Percentiles rank a stretch among this genome's conserved stretches.
These are phyloP conservation scores for Phrynocephalus guinanensis DNA, from an alignment of 2,797 vertebrate genomes.

Conservation along the genomic window DNA sequence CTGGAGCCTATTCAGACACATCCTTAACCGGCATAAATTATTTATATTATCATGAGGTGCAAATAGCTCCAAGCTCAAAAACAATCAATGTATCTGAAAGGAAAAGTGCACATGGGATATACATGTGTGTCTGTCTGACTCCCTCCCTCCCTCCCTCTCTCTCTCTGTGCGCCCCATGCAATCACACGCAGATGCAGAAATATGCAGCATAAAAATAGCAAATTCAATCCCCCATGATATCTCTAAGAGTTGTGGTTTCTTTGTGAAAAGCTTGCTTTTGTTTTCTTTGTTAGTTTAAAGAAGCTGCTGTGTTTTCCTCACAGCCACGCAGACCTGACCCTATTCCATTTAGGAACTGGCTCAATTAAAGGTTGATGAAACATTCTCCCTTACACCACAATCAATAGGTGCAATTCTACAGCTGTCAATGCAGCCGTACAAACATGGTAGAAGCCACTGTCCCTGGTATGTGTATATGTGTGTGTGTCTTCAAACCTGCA, in stretches of 20 bases:
- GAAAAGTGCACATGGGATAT: not conserved
- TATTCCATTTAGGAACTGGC: constrained; percentile 60
- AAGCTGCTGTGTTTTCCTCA: constrained; percentile 60
- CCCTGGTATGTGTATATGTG: not conserved
- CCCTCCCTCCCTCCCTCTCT: not conserved
- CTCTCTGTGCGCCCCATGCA: not conserved
- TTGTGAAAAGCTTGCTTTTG: constrained; percentile 47
- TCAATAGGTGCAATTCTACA: constrained; percentile 65
- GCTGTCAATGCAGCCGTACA: constrained; percentile 33
- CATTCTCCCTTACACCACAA: constrained; percentile 51
- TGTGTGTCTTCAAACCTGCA: constrained; percentile 29
- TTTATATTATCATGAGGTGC: not conserved
- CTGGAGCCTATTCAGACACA: not conserved
- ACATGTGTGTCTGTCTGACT: not conserved
- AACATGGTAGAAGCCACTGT: constrained; percentile 26
- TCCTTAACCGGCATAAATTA: not conserved
- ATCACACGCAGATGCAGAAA: not conserved
- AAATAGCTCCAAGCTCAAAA: not conserved
- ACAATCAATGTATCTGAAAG: not conserved
- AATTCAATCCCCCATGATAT: constrained; percentile 48
- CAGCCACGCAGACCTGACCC: constrained; percentile 58
- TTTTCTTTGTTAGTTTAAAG: constrained; percentile 28
- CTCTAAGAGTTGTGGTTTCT: constrained; percentile 37
- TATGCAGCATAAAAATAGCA: not conserved
- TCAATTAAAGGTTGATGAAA: constrained; percentile 74